These are phyloP conservation scores for Venustaconcha ellipsiformis DNA, from an alignment of 1,140 invertebrate genomes.

Conservation along the genomic window DNA sequence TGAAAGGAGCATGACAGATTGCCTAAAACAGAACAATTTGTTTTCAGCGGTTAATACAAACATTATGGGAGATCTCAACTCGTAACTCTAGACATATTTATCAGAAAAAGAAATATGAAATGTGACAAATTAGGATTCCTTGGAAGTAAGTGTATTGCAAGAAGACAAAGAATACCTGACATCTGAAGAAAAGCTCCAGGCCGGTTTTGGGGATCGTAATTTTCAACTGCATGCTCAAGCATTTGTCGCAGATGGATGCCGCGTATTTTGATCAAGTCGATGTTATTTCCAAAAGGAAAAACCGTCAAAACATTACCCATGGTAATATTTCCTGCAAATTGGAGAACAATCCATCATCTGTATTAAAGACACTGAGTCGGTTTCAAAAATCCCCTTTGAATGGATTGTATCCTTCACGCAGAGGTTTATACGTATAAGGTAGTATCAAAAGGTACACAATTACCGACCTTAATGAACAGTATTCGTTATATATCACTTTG, in stretches of 20 bases:
- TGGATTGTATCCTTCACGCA: too few species aligned
- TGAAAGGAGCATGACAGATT: background rate
- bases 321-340: slow-evolving; percentile 4
- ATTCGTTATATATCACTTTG: too few species aligned
- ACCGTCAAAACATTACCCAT: slow-evolving; percentile 4
- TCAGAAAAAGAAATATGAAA: background rate
- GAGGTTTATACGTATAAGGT: too few species aligned
- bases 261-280: slow-evolving; percentile 6
- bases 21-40: background rate
- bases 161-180: slow-evolving; percentile 3
- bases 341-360: too few species aligned
- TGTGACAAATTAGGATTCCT: background rate
- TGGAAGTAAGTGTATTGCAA: background rate
- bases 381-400: too few species aligned
- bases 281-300: slow-evolving; percentile 14
- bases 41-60: background rate
- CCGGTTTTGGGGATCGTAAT: background rate
- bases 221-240: slow-evolving; percentile 12
- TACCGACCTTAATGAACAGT: too few species aligned
- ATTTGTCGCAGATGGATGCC: slow-evolving; percentile 16
- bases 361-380: too few species aligned
- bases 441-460: too few species aligned
- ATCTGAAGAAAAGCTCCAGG: slow-evolving; percentile 20
- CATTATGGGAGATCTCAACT: background rate
- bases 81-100: background rate